Evolutionary conservation across 1,140 invertebrate genomes (phyloP), one percentile per base, ranked within the genome.

Genomic region (Drosophila guanche): DNA sequence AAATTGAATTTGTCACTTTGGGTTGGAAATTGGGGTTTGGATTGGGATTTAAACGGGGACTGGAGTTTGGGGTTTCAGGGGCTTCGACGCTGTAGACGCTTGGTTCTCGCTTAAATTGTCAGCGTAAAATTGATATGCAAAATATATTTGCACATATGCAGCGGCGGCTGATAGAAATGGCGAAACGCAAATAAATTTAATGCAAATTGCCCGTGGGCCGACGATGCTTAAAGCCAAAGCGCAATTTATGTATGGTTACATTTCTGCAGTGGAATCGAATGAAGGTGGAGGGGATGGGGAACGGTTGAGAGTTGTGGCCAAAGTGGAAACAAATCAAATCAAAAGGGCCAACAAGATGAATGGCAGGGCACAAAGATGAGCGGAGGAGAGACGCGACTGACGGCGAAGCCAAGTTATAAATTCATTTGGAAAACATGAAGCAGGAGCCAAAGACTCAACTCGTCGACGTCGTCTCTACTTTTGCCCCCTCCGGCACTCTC

Each of bases 271-370:
- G 14, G 65, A 66, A 66, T 66, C 67, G 65, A 54, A 66, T 68
- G 37, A 42, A 63, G 72, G 60, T 73, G 20, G 16, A 29, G 46
- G 16, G 41, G 23, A 40, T n/a, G 16, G 16, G 16, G 16, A 20
- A 10, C 8, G 29, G 57, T 41, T 43, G 54, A 76, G 63, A 73
- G 59, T 74, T 76, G 66, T 70, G 55, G 76, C 53, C 53, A 58
- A 52, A 54, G 60, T 74, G 70, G 52, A 63, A 63, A 73, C 70
- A 73, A 29, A 79, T 69, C 76, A 75, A 79, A 79, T 79, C 63
- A 69, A 79, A 68, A 68, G 59, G 43, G 50, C 58, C 60, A 45
- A 57, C 33, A 68, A 69, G 62, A 78, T 47, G 59, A 78, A 70
- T 70, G 62, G 42, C 12, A 37, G 3, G 33, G 33, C 33, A 2